Base-by-base conservation (phyloP, 2,888 invertebrate species). In the Chymomyza amoena region DNA sequence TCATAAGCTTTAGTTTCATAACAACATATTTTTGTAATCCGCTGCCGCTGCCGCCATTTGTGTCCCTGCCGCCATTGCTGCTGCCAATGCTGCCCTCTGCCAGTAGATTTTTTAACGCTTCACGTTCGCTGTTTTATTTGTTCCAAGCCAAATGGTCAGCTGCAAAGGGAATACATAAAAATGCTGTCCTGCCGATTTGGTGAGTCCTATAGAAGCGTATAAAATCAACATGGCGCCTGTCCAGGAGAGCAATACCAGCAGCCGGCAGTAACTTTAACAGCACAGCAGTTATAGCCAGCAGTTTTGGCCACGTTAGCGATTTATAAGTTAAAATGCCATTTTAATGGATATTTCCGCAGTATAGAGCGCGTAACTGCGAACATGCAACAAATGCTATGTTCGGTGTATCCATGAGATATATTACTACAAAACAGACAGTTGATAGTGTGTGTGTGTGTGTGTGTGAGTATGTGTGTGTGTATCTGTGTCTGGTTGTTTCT, bases 281-380 rank as follows among this genome's bases (percentile, higher is more conserved):
- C 61, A 51, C 61, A 52, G 70, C 72, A 68, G 65, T 63, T 71
- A 75, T 61, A 51, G 66, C 60, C 69, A 68, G 39, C 39, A 45
- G 39, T 45, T 10, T 45, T 45, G 64, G 66, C 57, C 70, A 76
- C 78, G 73, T 75, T 68, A 67, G 68, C 84, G 83, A 84, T 84
- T 84, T 87, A 84, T 84, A 87, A 87, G 83, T 82, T 84, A 63
- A 82, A 84, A 84, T 80, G 79, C 76, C 79, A 81, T 81, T 84
- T 84, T 87, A 87, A 87, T 87, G 84, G 87, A 82, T 84, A 84
- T 87, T 84, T 87, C 87, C 85, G 82, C 72, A 80, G 77, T 66
- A 25, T 25, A 57, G 25, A 20, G 9, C 16, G 45, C 36, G 56
- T 25, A 10, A 25, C 20, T 25, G 57, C 57, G 57, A 25, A 25